Evolutionary conservation across 2,797 vertebrate genomes (phyloP), one percentile per base, ranked within the genome.

Genomic region (Dermochelys coriacea): DNA sequence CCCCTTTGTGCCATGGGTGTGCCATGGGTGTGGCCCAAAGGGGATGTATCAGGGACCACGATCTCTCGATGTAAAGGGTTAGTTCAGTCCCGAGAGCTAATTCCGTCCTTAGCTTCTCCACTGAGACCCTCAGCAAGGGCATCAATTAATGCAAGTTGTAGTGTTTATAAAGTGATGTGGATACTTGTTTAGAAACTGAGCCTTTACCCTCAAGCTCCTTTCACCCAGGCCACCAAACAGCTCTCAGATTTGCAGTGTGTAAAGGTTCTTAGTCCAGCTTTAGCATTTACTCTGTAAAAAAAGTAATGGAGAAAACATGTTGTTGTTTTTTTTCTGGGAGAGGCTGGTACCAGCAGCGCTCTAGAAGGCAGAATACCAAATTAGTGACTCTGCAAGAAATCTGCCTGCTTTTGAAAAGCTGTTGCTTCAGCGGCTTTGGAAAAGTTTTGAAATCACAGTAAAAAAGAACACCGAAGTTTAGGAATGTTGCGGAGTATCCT

Each of bases 381-480:
- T 77, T 6, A 83, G 64, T n/a, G 90, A 84, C 89, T 90, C 19
- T 49, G 1, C 5, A 12, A 59, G 80, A 21, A 91, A 83, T 81
- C 80, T 87, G 87, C 55, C 74, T 79, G 41, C 47, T 19, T 77
- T 75, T 79, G 80, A 78, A 25, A 81, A 5, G 82, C 88, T 75
- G 91, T 93, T 54, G 61, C 54, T 8, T 31, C 6, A 7, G n/a
- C 11, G 57, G 1, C 15, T 94, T 78, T 78, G 89, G 81, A 87
- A 93, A 91, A 77, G 90, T 96, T 95, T 95, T 94, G 95, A 91
- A 97, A 91, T 84, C 52, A 0, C 45, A 0, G 0, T 90, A 91
- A 94, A 92, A 95, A 96, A 92, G 93, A 90, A 94, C 96, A 89
- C 81, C 85, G 54, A 93, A 82, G 79, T 93, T 97, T 95, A 80